A percentile compares a stretch with the other conserved stretches of the same genome.
Conservation (phyloP, 30 jellyfish, hydroid and myxozoan genomes). For the Cassiopea xamachana region DNA sequence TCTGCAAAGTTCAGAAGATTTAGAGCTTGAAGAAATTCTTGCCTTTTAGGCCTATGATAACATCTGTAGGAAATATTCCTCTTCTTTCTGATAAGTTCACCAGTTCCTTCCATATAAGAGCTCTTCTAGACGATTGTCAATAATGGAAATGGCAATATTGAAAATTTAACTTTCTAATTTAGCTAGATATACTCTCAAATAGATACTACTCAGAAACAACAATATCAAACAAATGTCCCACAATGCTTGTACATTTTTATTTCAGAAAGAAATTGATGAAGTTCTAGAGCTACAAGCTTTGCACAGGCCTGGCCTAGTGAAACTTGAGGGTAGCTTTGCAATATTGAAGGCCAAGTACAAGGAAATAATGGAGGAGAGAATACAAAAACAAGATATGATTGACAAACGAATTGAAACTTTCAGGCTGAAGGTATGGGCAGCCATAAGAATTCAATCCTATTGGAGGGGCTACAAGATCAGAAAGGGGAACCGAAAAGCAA, state of each 20-base stretch:
- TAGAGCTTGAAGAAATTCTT: too few relatives aligned
- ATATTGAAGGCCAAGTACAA: constrained; percentile 35
- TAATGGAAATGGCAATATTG: too few relatives aligned
- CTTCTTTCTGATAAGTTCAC: too few relatives aligned
- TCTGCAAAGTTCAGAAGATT: too few relatives aligned
- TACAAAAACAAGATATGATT: constrained; percentile 18
- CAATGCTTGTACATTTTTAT: background rate
- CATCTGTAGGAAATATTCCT: too few relatives aligned
- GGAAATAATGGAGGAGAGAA: constrained; percentile 40
- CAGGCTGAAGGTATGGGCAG: constrained; percentile 18
- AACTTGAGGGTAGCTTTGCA: constrained; percentile 41
- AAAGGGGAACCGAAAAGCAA: background rate
- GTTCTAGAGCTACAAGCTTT: constrained; percentile 24
- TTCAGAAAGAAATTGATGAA: constrained; percentile 62
- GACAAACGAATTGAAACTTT: background rate
- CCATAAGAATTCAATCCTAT: constrained; percentile 40
- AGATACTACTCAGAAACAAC: too few relatives aligned
- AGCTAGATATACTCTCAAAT: too few relatives aligned
- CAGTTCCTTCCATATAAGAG: too few relatives aligned
- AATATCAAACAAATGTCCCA: background rate
- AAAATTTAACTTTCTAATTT: too few relatives aligned
- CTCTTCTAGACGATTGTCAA: too few relatives aligned
- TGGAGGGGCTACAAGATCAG: constrained; percentile 60
- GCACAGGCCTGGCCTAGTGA: constrained; percentile 18
- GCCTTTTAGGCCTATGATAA: too few relatives aligned